Conservation (phyloP, 2,113 vertebrate genomes). For the Butorides virescens region DNA sequence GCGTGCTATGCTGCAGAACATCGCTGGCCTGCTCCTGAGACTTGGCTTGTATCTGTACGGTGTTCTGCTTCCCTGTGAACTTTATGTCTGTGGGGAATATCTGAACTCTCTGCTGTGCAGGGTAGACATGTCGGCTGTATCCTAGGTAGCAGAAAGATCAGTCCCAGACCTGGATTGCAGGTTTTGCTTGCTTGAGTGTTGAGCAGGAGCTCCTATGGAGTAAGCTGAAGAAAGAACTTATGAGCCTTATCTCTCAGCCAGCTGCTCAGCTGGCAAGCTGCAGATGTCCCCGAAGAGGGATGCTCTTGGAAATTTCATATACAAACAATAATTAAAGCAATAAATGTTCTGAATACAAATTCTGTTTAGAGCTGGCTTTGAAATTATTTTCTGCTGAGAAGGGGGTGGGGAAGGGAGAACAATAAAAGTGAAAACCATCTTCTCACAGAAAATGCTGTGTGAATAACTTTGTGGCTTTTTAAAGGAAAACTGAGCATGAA, state of each 20-base stretch:
- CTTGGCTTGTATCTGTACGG: background rate
- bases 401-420: background rate
- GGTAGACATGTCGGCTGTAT: accelerated
- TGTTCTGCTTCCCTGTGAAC: background rate
- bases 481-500: background rate
- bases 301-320: background rate
- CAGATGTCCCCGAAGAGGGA: background rate
- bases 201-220: background rate
- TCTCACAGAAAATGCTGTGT: background rate
- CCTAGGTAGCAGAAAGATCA: background rate
- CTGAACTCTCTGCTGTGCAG: background rate
- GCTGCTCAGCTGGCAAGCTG: background rate
- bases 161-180: background rate
- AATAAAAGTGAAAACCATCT: background rate
- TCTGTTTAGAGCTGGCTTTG: background rate
- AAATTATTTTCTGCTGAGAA: background rate
- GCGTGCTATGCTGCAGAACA: accelerated
- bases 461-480: background rate
- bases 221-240: background rate
- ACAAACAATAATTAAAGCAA: conserved; percentile 51
- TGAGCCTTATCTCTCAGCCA: background rate
- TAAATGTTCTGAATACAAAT: background rate
- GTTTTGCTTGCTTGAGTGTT: background rate
- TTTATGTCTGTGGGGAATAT: too few species aligned
- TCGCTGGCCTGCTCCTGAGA: background rate